phyloP scores from a whole-genome alignment of 2,113 vertebrate genomes.

The Emydura subglobosa region DNA sequence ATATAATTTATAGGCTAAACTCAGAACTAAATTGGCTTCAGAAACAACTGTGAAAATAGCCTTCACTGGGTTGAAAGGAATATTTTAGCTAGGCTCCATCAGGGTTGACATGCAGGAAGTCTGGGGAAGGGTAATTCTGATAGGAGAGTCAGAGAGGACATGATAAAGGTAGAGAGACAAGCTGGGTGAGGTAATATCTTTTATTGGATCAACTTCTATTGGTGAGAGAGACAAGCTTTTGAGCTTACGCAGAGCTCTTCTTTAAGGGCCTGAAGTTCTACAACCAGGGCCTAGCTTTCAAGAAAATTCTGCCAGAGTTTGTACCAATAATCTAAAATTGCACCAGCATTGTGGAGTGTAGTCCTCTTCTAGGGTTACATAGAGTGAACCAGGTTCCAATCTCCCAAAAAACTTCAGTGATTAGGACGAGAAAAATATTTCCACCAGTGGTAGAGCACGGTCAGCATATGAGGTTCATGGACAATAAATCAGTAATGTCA shows the following conservation, averaged over 20 bases:
- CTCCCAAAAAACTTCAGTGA: not conserved
- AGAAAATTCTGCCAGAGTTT: not conserved
- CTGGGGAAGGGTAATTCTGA: not conserved
- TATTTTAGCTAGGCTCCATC: not conserved
- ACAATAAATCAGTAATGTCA: not conserved
- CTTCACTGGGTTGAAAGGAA: not conserved
- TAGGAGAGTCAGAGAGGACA: not conserved
- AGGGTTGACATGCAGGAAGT: not conserved
- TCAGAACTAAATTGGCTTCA: not conserved
- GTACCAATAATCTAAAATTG: not conserved
- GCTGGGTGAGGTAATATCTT: not conserved
- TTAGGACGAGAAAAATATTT: not conserved
- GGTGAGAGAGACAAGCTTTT: not conserved
- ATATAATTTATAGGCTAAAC: constrained; percentile 34
- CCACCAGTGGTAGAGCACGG: not conserved
- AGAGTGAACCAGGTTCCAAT: not conserved
- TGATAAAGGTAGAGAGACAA: not conserved
- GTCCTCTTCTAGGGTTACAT: not conserved
- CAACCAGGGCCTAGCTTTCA: not conserved
- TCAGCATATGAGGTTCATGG: not conserved
- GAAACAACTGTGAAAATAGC: not conserved
- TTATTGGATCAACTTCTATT: not conserved
- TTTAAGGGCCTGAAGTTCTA: not conserved
- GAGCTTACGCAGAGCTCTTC: not conserved
- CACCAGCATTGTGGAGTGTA: not conserved